Conservation (phyloP, 2,797 vertebrate species). For the Dromococcyx pavoninus region DNA sequence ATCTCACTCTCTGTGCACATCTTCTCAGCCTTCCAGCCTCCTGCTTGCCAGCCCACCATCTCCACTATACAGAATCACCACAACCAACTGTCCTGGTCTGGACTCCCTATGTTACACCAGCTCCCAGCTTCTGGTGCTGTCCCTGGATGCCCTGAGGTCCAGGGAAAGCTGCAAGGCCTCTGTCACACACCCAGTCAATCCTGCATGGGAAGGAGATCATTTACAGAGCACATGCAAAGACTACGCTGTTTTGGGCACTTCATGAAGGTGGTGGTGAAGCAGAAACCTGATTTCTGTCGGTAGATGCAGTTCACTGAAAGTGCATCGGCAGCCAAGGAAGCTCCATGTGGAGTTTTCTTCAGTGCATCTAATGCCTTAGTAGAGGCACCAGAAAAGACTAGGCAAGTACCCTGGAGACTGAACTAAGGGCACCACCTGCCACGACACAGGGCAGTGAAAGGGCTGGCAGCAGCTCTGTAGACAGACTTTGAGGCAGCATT, state of each 20-base stretch:
- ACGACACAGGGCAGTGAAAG: background rate
- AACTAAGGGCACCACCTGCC: background rate
- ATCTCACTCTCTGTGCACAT: background rate
- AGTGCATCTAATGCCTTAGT: background rate
- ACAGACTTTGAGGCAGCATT: rapidly evolving
- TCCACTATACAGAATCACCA: background rate
- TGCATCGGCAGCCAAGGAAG: background rate
- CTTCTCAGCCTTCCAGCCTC: background rate
- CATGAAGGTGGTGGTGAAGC: background rate
- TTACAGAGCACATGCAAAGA: background rate
- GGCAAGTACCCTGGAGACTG: background rate
- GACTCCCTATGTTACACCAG: background rate
- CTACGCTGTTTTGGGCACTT: background rate
- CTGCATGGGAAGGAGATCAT: background rate
- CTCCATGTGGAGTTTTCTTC: background rate
- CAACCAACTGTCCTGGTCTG: background rate
- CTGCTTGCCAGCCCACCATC: background rate
- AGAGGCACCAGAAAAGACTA: background rate
- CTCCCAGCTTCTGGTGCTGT: background rate
- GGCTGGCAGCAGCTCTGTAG: background rate
- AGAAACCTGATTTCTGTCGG: background rate
- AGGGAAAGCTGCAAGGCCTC: background rate
- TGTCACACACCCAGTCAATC: background rate
- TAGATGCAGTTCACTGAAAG: background rate
- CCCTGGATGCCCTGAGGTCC: background rate